These are phyloP conservation scores for Eupsilia transversa DNA, from an alignment of 2,888 invertebrate genomes.

Conservation along the genomic window DNA sequence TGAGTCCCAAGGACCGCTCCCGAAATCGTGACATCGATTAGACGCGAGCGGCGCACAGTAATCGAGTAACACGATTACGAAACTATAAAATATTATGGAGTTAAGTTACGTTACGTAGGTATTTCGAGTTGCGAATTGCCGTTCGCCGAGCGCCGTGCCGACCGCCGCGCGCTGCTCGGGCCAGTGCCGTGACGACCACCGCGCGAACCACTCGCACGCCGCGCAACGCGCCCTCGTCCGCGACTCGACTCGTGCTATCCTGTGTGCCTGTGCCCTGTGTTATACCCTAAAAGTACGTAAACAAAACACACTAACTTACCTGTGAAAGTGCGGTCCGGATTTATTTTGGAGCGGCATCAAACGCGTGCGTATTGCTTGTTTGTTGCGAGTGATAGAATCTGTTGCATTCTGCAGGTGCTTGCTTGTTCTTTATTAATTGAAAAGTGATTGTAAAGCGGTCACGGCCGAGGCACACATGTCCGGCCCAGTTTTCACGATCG, in stretches of 20 bases:
- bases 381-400: constrained; percentile 79
- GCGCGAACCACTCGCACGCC: constrained; percentile 66
- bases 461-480: constrained; percentile 90
- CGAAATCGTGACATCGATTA: constrained; percentile 88
- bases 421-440: constrained; percentile 89
- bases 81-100: constrained; percentile 89
- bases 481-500: constrained; percentile 89
- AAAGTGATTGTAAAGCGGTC: constrained; percentile 90
- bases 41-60: constrained; percentile 83
- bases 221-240: constrained; percentile 63
- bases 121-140: constrained; percentile 85
- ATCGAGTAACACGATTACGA: constrained; percentile 88
- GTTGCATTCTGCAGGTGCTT: constrained; percentile 89
- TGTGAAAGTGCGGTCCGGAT: constrained; percentile 83
- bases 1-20: constrained; percentile 78
- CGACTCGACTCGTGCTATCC: constrained; percentile 75
- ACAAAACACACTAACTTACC: constrained; percentile 78
- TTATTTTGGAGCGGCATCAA: constrained; percentile 77
- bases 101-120: constrained; percentile 87
- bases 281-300: constrained; percentile 83
- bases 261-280: constrained; percentile 83
- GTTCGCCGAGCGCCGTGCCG: constrained; percentile 73
- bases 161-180: constrained; percentile 60
- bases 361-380: constrained; percentile 79
- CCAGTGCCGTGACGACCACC: constrained; percentile 78